Evolutionary conservation across 2,888 invertebrate genomes (phyloP), one percentile per base, ranked within the genome.

Genomic region (Deladenus siricidicola): DNA sequence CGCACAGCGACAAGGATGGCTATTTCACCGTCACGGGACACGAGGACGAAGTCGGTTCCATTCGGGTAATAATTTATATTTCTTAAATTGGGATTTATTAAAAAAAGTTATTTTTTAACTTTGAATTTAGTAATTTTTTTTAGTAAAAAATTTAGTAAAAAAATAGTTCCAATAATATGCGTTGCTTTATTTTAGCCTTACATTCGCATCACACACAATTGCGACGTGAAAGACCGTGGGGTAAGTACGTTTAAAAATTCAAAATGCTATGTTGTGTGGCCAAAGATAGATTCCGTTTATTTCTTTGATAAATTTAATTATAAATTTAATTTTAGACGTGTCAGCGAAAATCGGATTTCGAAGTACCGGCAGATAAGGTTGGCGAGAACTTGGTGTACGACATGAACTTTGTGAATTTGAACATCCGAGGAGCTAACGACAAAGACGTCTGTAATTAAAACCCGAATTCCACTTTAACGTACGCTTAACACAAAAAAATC

Each of bases 171-270:
- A 42, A n/a, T n/a, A n/a, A n/a, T n/a, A 42, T 10, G 10, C n/a
- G n/a, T 42, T 42, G n/a, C n/a, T 42, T 24, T 17, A 24, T 53
- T 53, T 53, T n/a, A 53, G 39, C 69, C 69, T 45, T 68, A 68
- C 47, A 53, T 68, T 23, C 62, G 66, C 39, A 65, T 68, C 50
- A 56, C 44, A 8, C 68, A 68, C 65, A 68, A 52, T 34, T 68
- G 68, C 56, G 66, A 68, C 30, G 63, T 68, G 28, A 30, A 53
- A 23, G 56, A 68, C 30, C 44, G 39, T 23, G 52, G 39, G 28
- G 65, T 65, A 53, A 60, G 65, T 48, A 48, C 34, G 39, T 26
- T 24, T 1, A 21, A 47, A n/a, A 8, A 14, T 19, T 10, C 23
- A 24, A 26, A 23, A 48, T 48, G 3, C 4, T 10, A 48, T 23